Evolutionary conservation across 2,888 invertebrate genomes (phyloP).

Genomic region (Drosophila lutescens): DNA sequence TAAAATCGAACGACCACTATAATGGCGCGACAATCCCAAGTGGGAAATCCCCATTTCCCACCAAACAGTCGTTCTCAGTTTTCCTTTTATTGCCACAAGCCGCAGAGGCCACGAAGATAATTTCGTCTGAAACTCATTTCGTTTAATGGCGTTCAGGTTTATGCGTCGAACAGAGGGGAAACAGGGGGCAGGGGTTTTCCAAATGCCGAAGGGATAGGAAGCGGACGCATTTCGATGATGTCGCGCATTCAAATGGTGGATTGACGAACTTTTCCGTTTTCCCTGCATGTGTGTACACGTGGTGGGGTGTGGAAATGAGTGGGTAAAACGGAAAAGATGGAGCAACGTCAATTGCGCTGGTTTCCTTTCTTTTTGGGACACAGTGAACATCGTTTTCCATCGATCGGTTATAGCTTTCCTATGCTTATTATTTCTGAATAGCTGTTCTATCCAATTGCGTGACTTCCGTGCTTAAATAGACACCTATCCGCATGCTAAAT

Average conservation of each 20-base stretch:
- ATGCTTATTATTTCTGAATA: background rate
- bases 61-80: background rate
- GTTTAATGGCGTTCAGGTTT: conserved; percentile 77
- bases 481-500: background rate
- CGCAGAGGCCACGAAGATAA: conserved; percentile 57
- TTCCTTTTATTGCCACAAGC: conserved; percentile 10
- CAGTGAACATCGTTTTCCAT: conserved; percentile 10
- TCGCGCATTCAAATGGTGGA: conserved; percentile 77
- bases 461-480: background rate
- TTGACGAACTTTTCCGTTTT: conserved; percentile 74
- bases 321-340: conserved; percentile 3
- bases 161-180: conserved; percentile 62
- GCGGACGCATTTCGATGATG: conserved; percentile 62
- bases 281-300: conserved; percentile 14
- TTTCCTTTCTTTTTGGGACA: conserved; percentile 7
- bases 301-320: conserved; percentile 5
- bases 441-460: background rate
- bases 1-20: conserved; percentile 62
- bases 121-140: conserved; percentile 78
- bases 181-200: conserved; percentile 32
- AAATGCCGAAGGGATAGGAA: conserved; percentile 44
- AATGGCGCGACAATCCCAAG: conserved; percentile 31
- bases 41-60: conserved; percentile 26
- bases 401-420: background rate
- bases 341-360: conserved; percentile 5